These are phyloP conservation scores for Echeneis naucrates DNA, from an alignment of 2,797 vertebrate genomes.

Conservation along the genomic window DNA sequence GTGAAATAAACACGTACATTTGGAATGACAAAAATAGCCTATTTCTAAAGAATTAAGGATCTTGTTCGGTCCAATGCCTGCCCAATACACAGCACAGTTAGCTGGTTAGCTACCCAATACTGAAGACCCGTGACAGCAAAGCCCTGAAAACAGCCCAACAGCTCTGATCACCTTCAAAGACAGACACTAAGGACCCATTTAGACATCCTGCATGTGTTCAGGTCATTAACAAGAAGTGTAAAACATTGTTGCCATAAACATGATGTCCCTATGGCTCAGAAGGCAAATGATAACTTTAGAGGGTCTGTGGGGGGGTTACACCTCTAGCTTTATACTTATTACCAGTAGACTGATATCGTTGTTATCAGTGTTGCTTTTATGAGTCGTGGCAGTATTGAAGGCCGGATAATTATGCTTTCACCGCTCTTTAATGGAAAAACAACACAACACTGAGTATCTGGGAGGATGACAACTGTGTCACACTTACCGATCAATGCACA, in stretches of 20 bases:
- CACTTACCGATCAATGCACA: slow-evolving; percentile 87
- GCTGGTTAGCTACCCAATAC: slow-evolving; percentile 6
- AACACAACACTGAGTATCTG: neutral
- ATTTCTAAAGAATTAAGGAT: neutral
- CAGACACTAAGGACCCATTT: slow-evolving; percentile 3
- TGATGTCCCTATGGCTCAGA: slow-evolving; percentile 19
- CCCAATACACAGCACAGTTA: slow-evolving; percentile 20
- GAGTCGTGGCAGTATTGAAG: neutral
- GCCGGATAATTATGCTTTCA: neutral
- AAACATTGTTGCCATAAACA: slow-evolving; percentile 24
- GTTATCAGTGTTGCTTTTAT: no score
- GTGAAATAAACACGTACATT: no score
- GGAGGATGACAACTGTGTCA: neutral
- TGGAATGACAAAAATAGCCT: neutral
- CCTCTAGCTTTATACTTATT: neutral
- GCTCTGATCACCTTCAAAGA: slow-evolving; percentile 21
- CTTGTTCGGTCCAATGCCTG: neutral
- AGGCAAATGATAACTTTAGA: neutral
- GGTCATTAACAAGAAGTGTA: slow-evolving; percentile 20
- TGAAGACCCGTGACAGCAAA: neutral
- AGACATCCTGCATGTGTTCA: slow-evolving; percentile 35
- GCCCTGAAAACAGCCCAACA: neutral
- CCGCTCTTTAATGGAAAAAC: neutral
- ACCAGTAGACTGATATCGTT: neutral
- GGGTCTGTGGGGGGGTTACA: neutral